Evolutionary conservation across 53 echinoderm and acorn worm genomes (phyloP).

Genomic region (Actinopyga echinites): DNA sequence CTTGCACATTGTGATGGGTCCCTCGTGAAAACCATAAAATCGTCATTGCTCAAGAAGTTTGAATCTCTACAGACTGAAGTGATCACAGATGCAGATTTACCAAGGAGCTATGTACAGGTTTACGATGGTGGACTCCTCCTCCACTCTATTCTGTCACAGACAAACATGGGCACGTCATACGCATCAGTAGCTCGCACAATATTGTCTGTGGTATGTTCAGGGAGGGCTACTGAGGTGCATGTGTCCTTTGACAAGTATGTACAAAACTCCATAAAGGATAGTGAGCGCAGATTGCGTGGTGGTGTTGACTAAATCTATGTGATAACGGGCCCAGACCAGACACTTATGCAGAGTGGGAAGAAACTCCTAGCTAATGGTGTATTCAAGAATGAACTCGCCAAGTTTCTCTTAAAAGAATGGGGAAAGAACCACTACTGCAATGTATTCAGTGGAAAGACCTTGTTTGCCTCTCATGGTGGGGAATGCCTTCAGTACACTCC

Average conservation of each 20-base stretch:
- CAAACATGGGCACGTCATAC: constrained; percentile 46
- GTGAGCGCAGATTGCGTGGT: too few species aligned
- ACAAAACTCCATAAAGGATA: too few species aligned
- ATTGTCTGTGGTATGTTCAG: constrained; percentile 33
- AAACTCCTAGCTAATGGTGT: neutral
- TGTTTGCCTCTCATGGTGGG: too few species aligned
- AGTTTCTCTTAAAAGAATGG: neutral
- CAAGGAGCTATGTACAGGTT: neutral
- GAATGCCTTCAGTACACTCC: too few species aligned
- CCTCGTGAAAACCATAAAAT: too few species aligned
- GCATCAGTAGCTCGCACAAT: constrained; percentile 48
- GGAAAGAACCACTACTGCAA: too few species aligned
- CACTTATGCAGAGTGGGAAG: neutral
- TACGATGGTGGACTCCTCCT: constrained; percentile 69
- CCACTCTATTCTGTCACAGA: constrained; percentile 59
- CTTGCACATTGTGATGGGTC: constrained; percentile 62
- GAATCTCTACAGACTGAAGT: constrained; percentile 41
- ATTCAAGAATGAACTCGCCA: neutral
- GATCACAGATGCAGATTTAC: constrained; percentile 47
- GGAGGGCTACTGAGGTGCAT: constrained; percentile 39
- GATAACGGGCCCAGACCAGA: neutral
- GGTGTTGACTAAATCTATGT: too few species aligned
- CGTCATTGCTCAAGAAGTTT: too few species aligned
- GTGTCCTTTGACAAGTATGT: too few species aligned
- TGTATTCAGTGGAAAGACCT: too few species aligned